Base-by-base conservation (phyloP, 1,140 invertebrate genomes). In the Aphaenogaster ashmeadi region DNA sequence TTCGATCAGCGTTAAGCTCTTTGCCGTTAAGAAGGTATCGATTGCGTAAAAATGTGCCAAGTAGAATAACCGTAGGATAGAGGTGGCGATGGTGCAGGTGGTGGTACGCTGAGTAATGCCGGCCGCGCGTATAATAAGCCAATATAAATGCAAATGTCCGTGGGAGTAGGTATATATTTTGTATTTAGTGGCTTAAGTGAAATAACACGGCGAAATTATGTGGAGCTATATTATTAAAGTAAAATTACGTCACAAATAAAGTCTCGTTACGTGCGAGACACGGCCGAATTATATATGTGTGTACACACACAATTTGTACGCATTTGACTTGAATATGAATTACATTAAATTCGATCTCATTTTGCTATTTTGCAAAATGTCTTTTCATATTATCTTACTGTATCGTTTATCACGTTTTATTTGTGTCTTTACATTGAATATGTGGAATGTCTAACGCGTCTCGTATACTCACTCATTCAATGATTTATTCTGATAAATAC, bases 101-200 rank as follows among this genome's bases (percentile, higher is more conserved):
- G 18, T n/a, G 67, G 38, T 47, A 62, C 47, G 80, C 75, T 60
- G 81, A 86, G 80, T 90, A 91, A 88, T 64, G 60, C 44, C 56
- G 44, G 60, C 58, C 62, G 54, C 88, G 89, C 54, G 85, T 77
- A 90, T 91, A 91, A 91, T 91, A 90, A 91, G 89, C 89, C 89
- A 91, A 91, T 91, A 91, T 91, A 91, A 91, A 91, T 91, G 90
- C 85, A 91, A 91, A 91, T 91, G 64, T 84, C 41, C 71, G 38
- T 44, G 77, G 44, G 44, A 90, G 75, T 81, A 56, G 62, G 60
- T 85, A 69, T 91, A 66, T 86, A 89, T 91, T 47, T 90, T 75
- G 89, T 90, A 90, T 90, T 90, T 90, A 90, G 89, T 74, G 74
- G 78, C 79, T 90, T 90, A 84, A 89, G 88, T 90, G 89, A 90